Evolutionary conservation across 2,888 invertebrate genomes (phyloP).

Genomic region (Sarcophaga carnaria): DNA sequence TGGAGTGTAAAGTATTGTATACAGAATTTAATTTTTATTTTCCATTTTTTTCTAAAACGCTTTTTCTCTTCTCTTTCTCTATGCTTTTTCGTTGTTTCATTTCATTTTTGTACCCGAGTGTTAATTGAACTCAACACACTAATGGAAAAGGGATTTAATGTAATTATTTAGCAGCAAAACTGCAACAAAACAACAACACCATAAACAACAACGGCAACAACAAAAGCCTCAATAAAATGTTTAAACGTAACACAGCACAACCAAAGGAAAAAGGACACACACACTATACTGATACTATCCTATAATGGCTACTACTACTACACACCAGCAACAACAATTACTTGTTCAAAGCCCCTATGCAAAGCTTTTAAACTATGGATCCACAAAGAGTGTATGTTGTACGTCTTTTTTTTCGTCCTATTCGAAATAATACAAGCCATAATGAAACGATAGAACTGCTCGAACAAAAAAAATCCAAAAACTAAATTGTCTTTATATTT

Average conservation of each 20-base stretch:
- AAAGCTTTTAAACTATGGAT: slow-evolving; percentile 9
- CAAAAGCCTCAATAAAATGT: slow-evolving; percentile 9
- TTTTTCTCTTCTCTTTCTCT: background rate
- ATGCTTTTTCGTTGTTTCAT: slow-evolving; percentile 21
- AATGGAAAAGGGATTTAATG: slow-evolving; percentile 74
- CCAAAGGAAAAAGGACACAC: background rate
- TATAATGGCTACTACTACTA: slow-evolving; percentile 33
- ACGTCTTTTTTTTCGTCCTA: slow-evolving; percentile 1
- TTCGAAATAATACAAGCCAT: slow-evolving; percentile 45
- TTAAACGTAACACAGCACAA: background rate
- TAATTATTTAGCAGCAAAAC: slow-evolving; percentile 68
- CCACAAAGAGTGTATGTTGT: background rate
- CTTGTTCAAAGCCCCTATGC: background rate
- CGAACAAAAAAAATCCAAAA: background rate
- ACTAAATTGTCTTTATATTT: background rate
- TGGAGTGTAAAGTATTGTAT: background rate
- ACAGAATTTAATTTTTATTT: background rate
- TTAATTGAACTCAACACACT: slow-evolving; percentile 74
- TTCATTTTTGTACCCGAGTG: slow-evolving; percentile 50
- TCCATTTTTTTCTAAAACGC: background rate
- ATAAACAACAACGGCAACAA: background rate
- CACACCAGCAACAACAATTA: background rate
- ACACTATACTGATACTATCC: slow-evolving; percentile 34
- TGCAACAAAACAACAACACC: slow-evolving; percentile 9
- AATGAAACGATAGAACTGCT: slow-evolving; percentile 12